A percentile compares a stretch with the other conserved stretches of the same genome.
Evolutionary conservation across 64 coral and sea anemone genomes (phyloP).

Genomic region (Stylophora pistillata): DNA sequence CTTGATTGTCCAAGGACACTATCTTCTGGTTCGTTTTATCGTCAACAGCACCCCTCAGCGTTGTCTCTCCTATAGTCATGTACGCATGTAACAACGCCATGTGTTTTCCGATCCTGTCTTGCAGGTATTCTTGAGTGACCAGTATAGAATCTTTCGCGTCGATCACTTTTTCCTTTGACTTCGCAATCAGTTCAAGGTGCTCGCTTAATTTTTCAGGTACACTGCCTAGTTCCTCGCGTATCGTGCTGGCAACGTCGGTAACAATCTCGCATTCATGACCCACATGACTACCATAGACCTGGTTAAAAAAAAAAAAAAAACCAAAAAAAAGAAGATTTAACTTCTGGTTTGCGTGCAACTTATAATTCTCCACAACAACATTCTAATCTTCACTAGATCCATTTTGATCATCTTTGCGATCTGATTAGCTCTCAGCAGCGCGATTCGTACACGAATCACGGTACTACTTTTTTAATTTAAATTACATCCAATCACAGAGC

Average conservation of each 20-base stretch:
- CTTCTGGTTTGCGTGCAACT: too few relatives aligned
- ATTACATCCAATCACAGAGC: too few relatives aligned
- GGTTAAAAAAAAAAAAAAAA: too few relatives aligned
- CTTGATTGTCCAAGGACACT: constrained; percentile 52
- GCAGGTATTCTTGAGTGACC: constrained; percentile 29
- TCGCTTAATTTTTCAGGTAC: constrained; percentile 45
- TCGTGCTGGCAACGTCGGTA: constrained; percentile 53
- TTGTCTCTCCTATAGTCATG: constrained; percentile 42
- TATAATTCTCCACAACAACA: too few relatives aligned
- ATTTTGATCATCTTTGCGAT: too few relatives aligned
- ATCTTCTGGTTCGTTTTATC: constrained; percentile 49
- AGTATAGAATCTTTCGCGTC: constrained; percentile 42
- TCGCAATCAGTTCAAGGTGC: constrained; percentile 42
- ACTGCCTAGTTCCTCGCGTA: constrained; percentile 54
- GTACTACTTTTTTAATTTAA: too few relatives aligned
- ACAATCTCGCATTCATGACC: constrained; percentile 80
- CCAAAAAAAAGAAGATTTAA: too few relatives aligned
- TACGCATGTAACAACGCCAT: constrained; percentile 28
- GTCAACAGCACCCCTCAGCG: constrained; percentile 34
- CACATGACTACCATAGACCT: constrained; percentile 82
- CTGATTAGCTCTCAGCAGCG: too few relatives aligned
- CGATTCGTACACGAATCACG: too few relatives aligned
- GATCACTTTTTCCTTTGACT: constrained; percentile 40
- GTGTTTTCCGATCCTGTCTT: constrained; percentile 63
- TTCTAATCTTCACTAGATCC: too few relatives aligned